phyloP scores from a whole-genome alignment of 2,113 vertebrate species.

The Pomatorhinus ruficollis region DNA sequence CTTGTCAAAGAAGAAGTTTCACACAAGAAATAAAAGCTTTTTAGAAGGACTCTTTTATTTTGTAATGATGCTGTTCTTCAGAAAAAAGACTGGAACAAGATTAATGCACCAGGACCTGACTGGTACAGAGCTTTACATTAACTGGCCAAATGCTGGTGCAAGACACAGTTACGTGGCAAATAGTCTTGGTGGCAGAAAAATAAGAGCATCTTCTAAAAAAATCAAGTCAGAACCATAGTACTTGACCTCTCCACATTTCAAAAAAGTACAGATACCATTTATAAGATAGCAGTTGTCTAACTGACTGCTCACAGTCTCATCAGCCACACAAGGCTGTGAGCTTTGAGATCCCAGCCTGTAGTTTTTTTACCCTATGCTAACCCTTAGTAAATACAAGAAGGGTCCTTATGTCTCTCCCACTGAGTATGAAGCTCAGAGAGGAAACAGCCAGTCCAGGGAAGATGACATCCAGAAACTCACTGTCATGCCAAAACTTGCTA shows the following conservation, averaged over 20 bases:
- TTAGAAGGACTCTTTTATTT: background rate
- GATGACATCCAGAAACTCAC: background rate
- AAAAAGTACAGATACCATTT: background rate
- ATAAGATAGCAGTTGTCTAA: background rate
- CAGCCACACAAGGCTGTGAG: background rate
- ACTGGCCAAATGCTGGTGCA: background rate
- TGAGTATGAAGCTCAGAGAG: background rate
- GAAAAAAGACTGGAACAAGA: background rate
- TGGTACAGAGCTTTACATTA: background rate
- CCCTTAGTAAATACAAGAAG: background rate
- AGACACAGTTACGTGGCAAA: background rate
- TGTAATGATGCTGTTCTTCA: background rate
- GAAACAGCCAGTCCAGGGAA: background rate
- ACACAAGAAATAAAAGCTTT: background rate
- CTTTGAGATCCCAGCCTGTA: background rate
- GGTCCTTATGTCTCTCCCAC: background rate
- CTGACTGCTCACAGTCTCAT: background rate
- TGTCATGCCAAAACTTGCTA: background rate
- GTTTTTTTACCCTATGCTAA: background rate
- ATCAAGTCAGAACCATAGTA: background rate
- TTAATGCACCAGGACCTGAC: background rate
- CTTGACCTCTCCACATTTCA: background rate
- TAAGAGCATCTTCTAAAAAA: background rate
- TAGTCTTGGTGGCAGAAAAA: background rate
- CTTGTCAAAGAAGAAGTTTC: slow-evolving; percentile 25